Conservation (phyloP, 2,888 invertebrate genomes). For the Helleia helle region DNA sequence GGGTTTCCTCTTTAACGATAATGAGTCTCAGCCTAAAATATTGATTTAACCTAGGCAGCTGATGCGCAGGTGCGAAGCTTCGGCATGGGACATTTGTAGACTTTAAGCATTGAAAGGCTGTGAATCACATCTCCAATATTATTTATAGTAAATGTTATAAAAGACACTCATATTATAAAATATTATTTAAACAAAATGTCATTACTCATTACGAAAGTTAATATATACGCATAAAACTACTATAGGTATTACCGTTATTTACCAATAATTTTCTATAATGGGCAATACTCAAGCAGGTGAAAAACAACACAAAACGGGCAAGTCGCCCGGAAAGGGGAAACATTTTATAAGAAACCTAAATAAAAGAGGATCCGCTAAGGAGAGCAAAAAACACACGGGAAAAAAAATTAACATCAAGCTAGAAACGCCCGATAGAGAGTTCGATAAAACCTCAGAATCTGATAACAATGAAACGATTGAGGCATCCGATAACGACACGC, state of each 20-base stretch:
- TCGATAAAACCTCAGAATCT: slow-evolving; percentile 64
- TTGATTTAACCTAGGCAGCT: neutral
- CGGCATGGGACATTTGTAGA: neutral
- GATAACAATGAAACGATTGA: slow-evolving; percentile 63
- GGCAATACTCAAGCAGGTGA: slow-evolving; percentile 71
- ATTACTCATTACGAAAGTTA: neutral
- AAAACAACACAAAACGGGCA: slow-evolving; percentile 66
- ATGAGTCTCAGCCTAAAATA: neutral
- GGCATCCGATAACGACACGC: slow-evolving; percentile 62
- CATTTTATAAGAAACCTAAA: slow-evolving; percentile 69
- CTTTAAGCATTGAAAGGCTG: neutral
- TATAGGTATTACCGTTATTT: neutral
- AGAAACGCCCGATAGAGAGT: slow-evolving; percentile 46
- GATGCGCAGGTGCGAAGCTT: slow-evolving; percentile 1
- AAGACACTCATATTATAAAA: neutral
- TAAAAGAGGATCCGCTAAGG: slow-evolving; percentile 52
- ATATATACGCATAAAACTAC: neutral
- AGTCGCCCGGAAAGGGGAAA: slow-evolving; percentile 74
- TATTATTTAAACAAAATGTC: neutral
- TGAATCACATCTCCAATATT: neutral
- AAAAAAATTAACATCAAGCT: slow-evolving; percentile 56
- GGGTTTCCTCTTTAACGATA: too few species aligned
- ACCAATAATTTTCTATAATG: slow-evolving; percentile 37
- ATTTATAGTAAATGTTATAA: neutral
- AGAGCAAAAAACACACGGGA: slow-evolving; percentile 55